A percentile compares a stretch with the other conserved stretches of the same genome.
Evolutionary conservation across 2,888 invertebrate genomes (phyloP).

Genomic region (Mythimna impura): DNA sequence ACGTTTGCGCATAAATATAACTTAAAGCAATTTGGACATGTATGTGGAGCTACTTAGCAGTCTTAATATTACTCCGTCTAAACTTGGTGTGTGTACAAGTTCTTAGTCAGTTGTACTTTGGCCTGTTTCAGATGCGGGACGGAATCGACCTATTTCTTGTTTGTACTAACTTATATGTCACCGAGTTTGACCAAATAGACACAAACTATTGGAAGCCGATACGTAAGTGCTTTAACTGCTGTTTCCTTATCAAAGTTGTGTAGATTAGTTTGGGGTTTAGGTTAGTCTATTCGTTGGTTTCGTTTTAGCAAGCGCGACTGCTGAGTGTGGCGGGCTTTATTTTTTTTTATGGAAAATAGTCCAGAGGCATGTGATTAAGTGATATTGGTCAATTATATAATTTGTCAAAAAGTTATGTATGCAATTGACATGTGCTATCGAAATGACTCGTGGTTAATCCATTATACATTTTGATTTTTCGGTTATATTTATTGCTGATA

Average conservation of each 20-base stretch:
- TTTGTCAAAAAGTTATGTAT: too few relatives aligned
- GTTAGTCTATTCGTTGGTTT: slow-evolving; percentile 3
- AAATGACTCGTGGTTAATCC: too few relatives aligned
- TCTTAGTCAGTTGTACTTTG: slow-evolving; percentile 78
- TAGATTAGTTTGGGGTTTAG: slow-evolving; percentile 24
- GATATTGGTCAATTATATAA: too few relatives aligned
- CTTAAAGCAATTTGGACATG: slow-evolving; percentile 66
- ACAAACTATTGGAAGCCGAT: slow-evolving; percentile 77
- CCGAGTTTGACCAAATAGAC: slow-evolving; percentile 76
- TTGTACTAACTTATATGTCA: slow-evolving; percentile 80
- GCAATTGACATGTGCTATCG: too few relatives aligned
- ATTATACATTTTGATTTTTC: too few relatives aligned
- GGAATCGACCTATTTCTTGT: slow-evolving; percentile 77
- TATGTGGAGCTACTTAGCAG: slow-evolving; percentile 60
- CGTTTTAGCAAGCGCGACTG: too few relatives aligned
- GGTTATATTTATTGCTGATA: too few relatives aligned
- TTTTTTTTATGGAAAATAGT: background rate
- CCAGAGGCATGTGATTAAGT: too few relatives aligned
- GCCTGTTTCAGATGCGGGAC: slow-evolving; percentile 79
- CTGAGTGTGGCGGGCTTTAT: background rate
- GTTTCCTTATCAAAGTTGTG: slow-evolving; percentile 59
- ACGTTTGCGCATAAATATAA: slow-evolving; percentile 67
- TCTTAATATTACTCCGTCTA: slow-evolving; percentile 52
- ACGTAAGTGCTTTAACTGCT: slow-evolving; percentile 65
- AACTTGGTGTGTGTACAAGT: slow-evolving; percentile 71